A percentile compares a stretch with the other conserved stretches of the same genome.
These are phyloP conservation scores for Oligia strigilis DNA, from an alignment of 2,888 invertebrate species.

Conservation along the genomic window DNA sequence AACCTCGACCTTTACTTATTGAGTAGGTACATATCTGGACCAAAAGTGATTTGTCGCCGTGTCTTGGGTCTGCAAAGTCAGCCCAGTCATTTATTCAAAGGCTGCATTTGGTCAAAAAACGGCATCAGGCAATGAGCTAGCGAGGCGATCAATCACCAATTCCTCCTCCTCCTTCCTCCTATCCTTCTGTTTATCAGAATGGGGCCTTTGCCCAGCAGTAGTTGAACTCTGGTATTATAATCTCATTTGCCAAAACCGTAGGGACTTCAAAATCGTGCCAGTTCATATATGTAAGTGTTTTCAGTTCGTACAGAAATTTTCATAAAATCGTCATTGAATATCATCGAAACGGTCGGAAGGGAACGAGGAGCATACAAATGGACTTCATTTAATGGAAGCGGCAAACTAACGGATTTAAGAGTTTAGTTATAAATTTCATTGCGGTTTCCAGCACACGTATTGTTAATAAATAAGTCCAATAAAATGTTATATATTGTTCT, in stretches of 20 bases:
- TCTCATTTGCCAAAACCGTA: slow-evolving; percentile 8
- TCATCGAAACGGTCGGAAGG: slow-evolving; percentile 48
- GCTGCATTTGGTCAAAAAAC: neutral
- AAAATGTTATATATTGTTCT: slow-evolving; percentile 4
- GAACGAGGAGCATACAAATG: slow-evolving; percentile 59
- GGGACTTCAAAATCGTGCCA: slow-evolving; percentile 29
- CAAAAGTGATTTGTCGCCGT: too few species aligned
- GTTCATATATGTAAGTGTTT: slow-evolving; percentile 48
- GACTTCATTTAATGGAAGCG: slow-evolving; percentile 41
- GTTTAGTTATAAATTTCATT: slow-evolving; percentile 41
- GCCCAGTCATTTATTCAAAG: neutral
- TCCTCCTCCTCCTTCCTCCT: neutral
- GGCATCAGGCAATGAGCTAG: neutral
- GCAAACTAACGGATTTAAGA: slow-evolving; percentile 49
- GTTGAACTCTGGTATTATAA: neutral
- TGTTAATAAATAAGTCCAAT: slow-evolving; percentile 25
- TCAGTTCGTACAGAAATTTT: slow-evolving; percentile 48
- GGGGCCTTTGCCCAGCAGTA: neutral
- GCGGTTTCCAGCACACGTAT: slow-evolving; percentile 33
- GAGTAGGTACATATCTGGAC: too few species aligned
- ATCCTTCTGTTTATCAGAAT: neutral
- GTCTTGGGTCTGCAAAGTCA: too few species aligned
- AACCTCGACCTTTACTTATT: too few species aligned
- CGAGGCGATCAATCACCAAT: neutral
- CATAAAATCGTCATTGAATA: slow-evolving; percentile 65